A percentile compares a stretch with the other conserved stretches of the same genome.
These are phyloP conservation scores for Drosophila maculinotata DNA, from an alignment of 2,888 invertebrate species.

Conservation along the genomic window DNA sequence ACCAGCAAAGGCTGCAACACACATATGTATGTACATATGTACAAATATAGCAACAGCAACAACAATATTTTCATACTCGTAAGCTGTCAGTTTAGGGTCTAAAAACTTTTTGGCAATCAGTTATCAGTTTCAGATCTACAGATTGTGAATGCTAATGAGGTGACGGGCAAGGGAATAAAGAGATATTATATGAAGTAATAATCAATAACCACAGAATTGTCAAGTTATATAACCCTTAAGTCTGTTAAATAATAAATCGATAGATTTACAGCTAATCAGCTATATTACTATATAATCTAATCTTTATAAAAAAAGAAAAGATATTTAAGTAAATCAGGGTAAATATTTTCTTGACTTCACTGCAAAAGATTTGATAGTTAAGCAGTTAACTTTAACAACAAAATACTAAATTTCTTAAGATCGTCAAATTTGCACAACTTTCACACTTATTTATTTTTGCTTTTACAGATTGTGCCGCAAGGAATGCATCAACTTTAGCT, in stretches of 20 bases:
- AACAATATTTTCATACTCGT: background rate
- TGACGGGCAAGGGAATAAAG: background rate
- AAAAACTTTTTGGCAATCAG: conserved; percentile 8
- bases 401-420: no score
- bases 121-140: conserved; percentile 39
- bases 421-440: conserved; percentile 4
- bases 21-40: conserved; percentile 1
- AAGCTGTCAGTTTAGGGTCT: conserved; percentile 25
- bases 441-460: background rate
- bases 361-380: no score
- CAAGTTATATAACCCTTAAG: no score
- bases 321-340: no score
- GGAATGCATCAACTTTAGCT: conserved; percentile 16
- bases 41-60: background rate
- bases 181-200: no score
- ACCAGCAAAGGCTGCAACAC: conserved; percentile 30
- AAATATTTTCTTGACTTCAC: no score
- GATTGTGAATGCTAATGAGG: conserved; percentile 45
- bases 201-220: background rate
- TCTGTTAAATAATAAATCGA: no score
- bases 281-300: no score
- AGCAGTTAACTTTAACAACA: no score
- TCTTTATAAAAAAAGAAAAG: no score
- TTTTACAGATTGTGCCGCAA: background rate
- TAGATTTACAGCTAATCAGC: background rate